These are phyloP conservation scores for Centroberyx gerrardi DNA, from an alignment of 2,797 vertebrate species.

Conservation along the genomic window DNA sequence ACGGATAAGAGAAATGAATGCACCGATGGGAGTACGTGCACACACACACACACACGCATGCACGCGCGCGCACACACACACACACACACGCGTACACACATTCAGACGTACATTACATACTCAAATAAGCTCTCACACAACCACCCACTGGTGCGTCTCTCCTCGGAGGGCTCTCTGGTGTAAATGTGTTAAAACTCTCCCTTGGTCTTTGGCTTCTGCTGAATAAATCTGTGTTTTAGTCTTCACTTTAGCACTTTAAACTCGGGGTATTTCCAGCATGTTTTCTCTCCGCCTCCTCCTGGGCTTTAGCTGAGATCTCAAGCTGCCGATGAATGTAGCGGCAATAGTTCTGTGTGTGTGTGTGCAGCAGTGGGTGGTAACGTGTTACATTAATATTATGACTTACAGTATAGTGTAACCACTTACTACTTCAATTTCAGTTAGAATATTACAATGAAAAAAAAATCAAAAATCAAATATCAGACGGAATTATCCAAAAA, in stretches of 20 bases:
- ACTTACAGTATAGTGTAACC: conserved; percentile 29
- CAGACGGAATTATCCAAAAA: no score
- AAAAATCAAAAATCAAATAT: no score
- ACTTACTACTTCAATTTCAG: conserved; percentile 28
- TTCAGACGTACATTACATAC: conserved; percentile 64
- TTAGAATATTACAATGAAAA: conserved; percentile 6
- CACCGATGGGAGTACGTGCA: conserved; percentile 67
- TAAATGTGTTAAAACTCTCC: conserved; percentile 88
- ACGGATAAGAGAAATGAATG: conserved; percentile 81
- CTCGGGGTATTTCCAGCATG: conserved; percentile 83
- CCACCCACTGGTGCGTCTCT: conserved; percentile 79
- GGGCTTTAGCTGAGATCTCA: conserved; percentile 82
- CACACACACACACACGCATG: conserved; percentile 17
- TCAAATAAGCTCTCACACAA: conserved; percentile 80
- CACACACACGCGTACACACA: conserved; percentile 40
- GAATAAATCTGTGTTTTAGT: conserved; percentile 88
- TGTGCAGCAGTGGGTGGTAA: conserved; percentile 60
- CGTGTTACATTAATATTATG: conserved; percentile 61
- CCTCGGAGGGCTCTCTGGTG: conserved; percentile 82
- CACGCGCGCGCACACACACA: conserved; percentile 35
- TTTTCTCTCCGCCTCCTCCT: conserved; percentile 76
- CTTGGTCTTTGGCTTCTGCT: conserved; percentile 87
- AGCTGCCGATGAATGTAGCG: conserved; percentile 81
- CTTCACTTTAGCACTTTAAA: conserved; percentile 86
- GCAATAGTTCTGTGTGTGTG: conserved; percentile 59